Base-by-base conservation (phyloP, 2,113 vertebrate species). In the Mastomys coucha region DNA sequence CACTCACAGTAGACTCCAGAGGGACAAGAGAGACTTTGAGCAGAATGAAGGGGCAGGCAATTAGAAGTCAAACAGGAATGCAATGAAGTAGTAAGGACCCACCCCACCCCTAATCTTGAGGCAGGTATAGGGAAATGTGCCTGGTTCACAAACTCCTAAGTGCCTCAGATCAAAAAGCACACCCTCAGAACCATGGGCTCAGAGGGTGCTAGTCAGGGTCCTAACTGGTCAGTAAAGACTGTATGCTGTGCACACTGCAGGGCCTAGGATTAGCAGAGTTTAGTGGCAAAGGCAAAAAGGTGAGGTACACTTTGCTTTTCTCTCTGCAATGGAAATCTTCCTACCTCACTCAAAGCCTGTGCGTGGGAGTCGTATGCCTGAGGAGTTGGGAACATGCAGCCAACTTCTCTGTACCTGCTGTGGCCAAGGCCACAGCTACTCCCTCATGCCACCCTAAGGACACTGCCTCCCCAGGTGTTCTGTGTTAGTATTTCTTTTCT, bases 361-460 rank as follows among this genome's bases (percentile, higher is more conserved):
- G 45, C 16, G n/a, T 80, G 20, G 63, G 65, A 65, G 78, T 95
- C 13, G 4, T 39, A 19, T 11, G 82, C 58, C 76, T 65, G 5
- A 33, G 76, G 58, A 58, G 3, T 75, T 39, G 60, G 72, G 39
- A 78, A 84, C 49, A 13, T 19, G 17, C 9, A 56, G 26, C 17
- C 19, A 39, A 84, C 80, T 85, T 84, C 73, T 91, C 72, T 67
- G 36, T 5, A 93, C 63, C 53, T 87, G 26, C 88, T 73, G 14
- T 36, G 80, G 89, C 70, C 93, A 93, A 93, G 78, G 36, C 67
- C n/a, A 94, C 85, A 73, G 58, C 42, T 42, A 58, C n/a, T 70
- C 14, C 53, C 91, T 91, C 33, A 36, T 2, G 72, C 73, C 31
- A 94, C 39, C 78, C 22, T 78, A 53, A 81, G 51, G 78, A 69